Evolutionary conservation across 2,113 vertebrate genomes (phyloP).

Genomic region (Eulemur rufifrons): DNA sequence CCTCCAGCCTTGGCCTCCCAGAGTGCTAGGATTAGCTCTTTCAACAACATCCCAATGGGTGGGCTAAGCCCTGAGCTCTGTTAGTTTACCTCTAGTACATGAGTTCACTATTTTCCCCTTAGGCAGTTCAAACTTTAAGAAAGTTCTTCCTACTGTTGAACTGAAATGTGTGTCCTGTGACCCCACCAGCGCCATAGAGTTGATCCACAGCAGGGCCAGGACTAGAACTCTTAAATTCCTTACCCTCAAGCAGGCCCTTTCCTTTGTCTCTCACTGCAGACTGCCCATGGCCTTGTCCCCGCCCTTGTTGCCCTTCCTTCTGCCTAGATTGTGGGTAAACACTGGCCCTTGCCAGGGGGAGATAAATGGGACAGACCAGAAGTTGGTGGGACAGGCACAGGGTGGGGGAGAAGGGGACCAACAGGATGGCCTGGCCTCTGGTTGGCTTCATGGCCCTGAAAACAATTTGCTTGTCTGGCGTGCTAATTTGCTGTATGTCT

Average conservation of each 20-base stretch:
- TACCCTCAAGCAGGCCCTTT: neutral
- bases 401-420: neutral
- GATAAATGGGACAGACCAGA: conserved; percentile 11
- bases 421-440: neutral
- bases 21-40: neutral
- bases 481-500: conserved; percentile 64
- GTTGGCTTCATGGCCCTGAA: conserved; percentile 45
- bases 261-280: neutral
- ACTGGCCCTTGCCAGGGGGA: neutral
- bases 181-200: neutral
- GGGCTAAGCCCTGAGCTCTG: neutral
- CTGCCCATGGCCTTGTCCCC: neutral
- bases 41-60: neutral
- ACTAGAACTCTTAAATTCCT: neutral
- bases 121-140: neutral
- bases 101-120: neutral
- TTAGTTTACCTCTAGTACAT: neutral
- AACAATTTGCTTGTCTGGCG: conserved; percentile 55
- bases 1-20: too few relatives aligned
- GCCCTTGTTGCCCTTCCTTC: neutral
- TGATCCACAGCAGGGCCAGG: neutral
- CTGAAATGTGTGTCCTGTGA: neutral
- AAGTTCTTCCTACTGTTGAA: neutral
- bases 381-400: neutral
- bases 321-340: neutral